Conservation (phyloP, 2,113 vertebrate genomes). For the Gorsachius goisagi region DNA sequence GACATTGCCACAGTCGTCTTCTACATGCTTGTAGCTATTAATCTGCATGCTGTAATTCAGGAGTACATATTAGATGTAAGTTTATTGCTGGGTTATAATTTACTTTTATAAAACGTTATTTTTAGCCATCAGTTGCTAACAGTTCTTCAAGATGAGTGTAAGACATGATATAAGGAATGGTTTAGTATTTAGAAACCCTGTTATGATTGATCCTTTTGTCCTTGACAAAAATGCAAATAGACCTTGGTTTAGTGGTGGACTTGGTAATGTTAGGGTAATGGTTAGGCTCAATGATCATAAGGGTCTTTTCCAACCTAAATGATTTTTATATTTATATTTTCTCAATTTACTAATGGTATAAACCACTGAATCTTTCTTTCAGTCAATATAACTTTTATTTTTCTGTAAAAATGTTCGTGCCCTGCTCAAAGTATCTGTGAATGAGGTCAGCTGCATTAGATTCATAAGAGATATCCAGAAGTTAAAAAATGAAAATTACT, state of each 20-base stretch:
- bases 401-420: neutral
- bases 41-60: slow-evolving; percentile 85
- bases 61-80: slow-evolving; percentile 83
- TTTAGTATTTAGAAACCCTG: neutral
- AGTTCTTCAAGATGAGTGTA: neutral
- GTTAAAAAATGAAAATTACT: neutral
- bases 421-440: neutral
- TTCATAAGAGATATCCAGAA: neutral
- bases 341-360: neutral
- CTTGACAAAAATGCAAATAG: neutral
- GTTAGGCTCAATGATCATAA: neutral
- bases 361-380: neutral
- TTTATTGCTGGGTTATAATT: neutral
- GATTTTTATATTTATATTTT: neutral
- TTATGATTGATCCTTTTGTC: neutral
- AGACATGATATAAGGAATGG: neutral
- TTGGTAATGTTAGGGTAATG: neutral
- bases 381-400: neutral
- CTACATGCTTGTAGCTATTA: slow-evolving; percentile 83
- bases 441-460: neutral
- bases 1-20: slow-evolving; percentile 84
- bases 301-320: neutral
- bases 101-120: neutral
- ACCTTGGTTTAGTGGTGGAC: neutral
- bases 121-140: neutral